These are phyloP conservation scores for Gallinago solitaria DNA, from an alignment of 2,797 vertebrate species.

Conservation along the genomic window DNA sequence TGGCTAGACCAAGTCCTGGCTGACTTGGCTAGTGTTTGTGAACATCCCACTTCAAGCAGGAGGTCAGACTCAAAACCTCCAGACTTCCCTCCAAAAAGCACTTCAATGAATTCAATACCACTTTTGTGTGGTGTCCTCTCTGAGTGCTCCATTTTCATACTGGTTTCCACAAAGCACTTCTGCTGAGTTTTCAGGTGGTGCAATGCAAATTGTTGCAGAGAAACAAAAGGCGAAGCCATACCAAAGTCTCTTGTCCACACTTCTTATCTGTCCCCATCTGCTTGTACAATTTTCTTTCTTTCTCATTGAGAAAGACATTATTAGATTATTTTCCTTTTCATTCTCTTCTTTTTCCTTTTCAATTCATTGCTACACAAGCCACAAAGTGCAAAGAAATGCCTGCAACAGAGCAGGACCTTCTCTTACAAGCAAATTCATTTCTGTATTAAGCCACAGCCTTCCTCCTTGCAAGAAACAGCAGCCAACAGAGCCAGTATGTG, in stretches of 20 bases:
- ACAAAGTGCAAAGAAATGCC: not conserved
- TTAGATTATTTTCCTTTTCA: not conserved
- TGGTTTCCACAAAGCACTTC: fast-evolving
- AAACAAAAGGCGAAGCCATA: not conserved
- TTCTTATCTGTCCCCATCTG: not conserved
- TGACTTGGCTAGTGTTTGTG: not conserved
- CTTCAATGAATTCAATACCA: not conserved
- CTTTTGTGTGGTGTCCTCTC: not conserved
- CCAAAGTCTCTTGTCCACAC: not conserved
- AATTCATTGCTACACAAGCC: not conserved
- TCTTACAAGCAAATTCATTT: not conserved
- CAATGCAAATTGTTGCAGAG: not conserved
- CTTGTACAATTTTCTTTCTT: not conserved
- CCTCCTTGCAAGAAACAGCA: not conserved
- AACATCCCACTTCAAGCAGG: not conserved
- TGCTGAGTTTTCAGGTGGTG: not conserved
- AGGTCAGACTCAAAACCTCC: not conserved
- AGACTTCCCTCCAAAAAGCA: not conserved
- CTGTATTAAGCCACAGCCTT: not conserved
- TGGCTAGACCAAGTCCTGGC: not conserved
- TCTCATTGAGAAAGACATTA: not conserved
- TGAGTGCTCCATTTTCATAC: not conserved
- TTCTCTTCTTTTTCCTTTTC: not conserved
- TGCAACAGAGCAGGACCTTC: not conserved
- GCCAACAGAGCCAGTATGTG: not conserved